phyloP scores from a whole-genome alignment of 1,140 invertebrate species.

The Aporrectodea caliginosa region DNA sequence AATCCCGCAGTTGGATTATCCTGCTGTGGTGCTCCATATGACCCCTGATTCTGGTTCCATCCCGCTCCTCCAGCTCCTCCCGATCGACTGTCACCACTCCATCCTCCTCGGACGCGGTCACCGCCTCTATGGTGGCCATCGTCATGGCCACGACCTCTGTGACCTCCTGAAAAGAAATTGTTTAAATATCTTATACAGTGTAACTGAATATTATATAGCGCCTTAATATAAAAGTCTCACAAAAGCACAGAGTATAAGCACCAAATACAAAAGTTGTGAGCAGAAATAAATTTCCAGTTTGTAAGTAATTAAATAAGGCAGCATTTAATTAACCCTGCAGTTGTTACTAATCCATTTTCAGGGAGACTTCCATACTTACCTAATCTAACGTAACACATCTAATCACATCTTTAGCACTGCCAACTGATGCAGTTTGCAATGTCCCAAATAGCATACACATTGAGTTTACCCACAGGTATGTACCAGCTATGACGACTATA shows the following conservation, averaged over 20 bases:
- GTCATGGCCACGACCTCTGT: constrained; percentile 14
- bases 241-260: not conserved
- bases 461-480: no score
- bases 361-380: no score
- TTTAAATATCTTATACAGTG: not conserved
- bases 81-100: constrained; percentile 25
- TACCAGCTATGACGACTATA: no score
- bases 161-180: constrained; percentile 28
- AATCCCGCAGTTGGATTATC: constrained; percentile 7
- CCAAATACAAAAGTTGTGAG: not conserved
- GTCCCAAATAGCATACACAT: no score
- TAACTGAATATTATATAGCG: not conserved
- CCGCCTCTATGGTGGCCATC: constrained; percentile 37
- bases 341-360: no score
- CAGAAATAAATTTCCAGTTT: not conserved
- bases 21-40: constrained; percentile 5
- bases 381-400: no score
- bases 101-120: constrained; percentile 21
- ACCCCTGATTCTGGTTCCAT: constrained; percentile 39
- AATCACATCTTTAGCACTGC: no score
- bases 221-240: not conserved
- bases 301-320: not conserved
- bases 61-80: constrained; percentile 35
- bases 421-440: no score
- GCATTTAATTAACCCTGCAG: no score